Conservation (phyloP, 2,888 invertebrate species). For the Gandaritis pyraliata region DNA sequence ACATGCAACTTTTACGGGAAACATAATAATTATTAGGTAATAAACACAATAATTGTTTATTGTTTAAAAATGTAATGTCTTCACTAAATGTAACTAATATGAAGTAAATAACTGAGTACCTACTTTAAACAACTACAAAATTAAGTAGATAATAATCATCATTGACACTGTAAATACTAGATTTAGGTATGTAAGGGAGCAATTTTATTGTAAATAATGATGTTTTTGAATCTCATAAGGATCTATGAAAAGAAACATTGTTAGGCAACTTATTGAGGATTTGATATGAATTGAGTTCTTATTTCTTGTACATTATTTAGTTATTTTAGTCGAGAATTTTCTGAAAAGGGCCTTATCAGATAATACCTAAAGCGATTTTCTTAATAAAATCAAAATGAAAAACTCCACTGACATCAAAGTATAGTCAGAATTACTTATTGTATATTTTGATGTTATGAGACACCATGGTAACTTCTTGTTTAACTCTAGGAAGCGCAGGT, state of each 20-base stretch:
- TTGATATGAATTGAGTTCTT: constrained; percentile 55
- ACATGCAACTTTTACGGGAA: constrained; percentile 14
- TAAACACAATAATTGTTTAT: constrained; percentile 1
- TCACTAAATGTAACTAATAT: background rate
- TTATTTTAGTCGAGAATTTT: background rate
- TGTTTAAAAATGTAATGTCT: constrained; percentile 1
- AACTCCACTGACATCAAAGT: no score
- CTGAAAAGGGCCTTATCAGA: no score
- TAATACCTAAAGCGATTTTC: no score
- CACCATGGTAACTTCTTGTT: no score
- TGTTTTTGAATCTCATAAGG: constrained; percentile 51
- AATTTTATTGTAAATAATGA: constrained; percentile 68
- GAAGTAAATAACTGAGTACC: no score
- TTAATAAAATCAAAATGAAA: no score
- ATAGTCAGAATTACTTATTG: no score
- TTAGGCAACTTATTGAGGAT: constrained; percentile 43
- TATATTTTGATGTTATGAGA: no score
- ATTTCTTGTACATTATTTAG: constrained; percentile 23
- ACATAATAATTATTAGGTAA: constrained; percentile 3
- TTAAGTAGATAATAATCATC: constrained; percentile 9
- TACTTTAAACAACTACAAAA: background rate
- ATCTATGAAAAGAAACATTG: constrained; percentile 14
- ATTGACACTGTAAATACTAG: constrained; percentile 59
- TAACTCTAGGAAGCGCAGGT: no score
- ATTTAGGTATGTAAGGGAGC: constrained; percentile 75